phyloP scores from a whole-genome alignment of 2,797 vertebrate genomes.

The Tympanoctomys barrerae region DNA sequence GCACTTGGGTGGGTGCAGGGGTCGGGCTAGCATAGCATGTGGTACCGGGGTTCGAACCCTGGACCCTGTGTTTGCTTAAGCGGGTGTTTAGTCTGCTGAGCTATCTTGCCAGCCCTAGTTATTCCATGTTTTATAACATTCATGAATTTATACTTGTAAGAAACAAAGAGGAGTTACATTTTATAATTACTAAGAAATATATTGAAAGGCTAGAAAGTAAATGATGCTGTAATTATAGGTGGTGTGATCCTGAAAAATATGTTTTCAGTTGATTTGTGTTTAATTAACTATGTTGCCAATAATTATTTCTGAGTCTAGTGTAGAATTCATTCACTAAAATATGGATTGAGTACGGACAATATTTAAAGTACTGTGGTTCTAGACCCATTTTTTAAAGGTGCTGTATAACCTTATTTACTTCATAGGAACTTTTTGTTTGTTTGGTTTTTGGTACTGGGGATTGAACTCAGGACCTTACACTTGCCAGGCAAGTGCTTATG shows the following conservation, averaged over 20 bases:
- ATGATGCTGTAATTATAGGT: background rate
- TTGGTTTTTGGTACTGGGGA: too few relatives aligned
- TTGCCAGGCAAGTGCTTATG: too few relatives aligned
- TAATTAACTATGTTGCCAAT: background rate
- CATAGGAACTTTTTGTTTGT: background rate
- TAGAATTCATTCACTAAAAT: background rate
- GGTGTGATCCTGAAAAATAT: background rate
- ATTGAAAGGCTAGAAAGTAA: constrained; percentile 48
- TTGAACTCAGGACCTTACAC: too few relatives aligned
- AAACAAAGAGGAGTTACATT: constrained; percentile 13
- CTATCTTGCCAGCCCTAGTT: background rate
- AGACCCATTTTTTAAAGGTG: background rate
- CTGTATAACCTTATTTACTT: background rate
- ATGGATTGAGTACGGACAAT: background rate
- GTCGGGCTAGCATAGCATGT: too few relatives aligned
- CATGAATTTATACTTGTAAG: constrained; percentile 30
- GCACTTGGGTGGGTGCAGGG: too few relatives aligned
- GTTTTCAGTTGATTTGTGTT: background rate
- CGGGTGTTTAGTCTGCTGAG: too few relatives aligned
- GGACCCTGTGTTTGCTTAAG: too few relatives aligned
- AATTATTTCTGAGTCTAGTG: background rate
- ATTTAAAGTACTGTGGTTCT: background rate
- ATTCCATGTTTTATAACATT: background rate
- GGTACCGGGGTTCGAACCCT: too few relatives aligned
- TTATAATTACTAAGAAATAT: background rate